Conservation (phyloP, 1,140 invertebrate genomes). For the Penaeus chinensis region DNA sequence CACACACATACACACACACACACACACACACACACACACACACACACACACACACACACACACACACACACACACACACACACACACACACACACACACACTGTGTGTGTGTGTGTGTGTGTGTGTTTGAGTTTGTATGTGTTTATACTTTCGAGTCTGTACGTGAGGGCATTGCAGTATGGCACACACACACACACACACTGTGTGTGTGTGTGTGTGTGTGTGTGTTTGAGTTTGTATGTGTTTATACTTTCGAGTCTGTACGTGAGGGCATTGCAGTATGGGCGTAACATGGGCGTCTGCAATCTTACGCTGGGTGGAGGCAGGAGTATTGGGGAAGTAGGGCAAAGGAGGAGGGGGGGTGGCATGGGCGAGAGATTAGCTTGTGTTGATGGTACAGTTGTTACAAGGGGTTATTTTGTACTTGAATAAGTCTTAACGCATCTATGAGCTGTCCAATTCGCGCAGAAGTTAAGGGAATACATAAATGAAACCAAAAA, state of each 20-base stretch:
- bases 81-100: neutral
- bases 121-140: neutral
- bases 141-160: neutral
- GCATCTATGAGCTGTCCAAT: neutral
- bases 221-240: neutral
- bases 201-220: conserved; percentile 3
- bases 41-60: neutral
- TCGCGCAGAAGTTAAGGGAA: no score
- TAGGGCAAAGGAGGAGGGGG: neutral
- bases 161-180: neutral
- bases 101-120: conserved; percentile 4
- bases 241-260: neutral
- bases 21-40: neutral
- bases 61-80: neutral
- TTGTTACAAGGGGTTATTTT: no score
- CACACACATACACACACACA: conserved; percentile 21
- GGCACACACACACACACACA: neutral
- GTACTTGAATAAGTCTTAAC: neutral
- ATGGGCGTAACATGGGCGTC: no score
- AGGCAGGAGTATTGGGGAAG: neutral
- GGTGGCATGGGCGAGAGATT: neutral
- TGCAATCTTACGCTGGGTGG: no score
- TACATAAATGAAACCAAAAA: neutral
- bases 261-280: neutral
- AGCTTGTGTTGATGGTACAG: no score